Evolutionary conservation across 2,888 invertebrate genomes (phyloP), one percentile per base, ranked within the genome.

Genomic region (Watsonalla binaria): DNA sequence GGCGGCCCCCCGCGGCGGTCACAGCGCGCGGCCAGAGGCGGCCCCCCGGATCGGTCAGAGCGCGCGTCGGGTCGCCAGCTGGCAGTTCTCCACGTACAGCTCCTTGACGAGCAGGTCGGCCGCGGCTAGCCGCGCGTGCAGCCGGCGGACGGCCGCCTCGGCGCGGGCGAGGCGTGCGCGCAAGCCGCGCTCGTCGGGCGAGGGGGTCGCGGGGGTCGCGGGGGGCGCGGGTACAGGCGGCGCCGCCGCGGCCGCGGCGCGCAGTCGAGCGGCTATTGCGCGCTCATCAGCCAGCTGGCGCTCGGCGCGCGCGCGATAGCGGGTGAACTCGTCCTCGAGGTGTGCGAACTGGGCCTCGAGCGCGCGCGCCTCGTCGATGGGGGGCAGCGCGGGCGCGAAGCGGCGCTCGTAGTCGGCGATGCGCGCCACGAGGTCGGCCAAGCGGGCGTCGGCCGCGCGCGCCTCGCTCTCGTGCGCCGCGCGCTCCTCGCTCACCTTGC

Each of bases 41-140:
- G 24, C 24, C 24, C 24, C 24, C 24, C 24, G 24, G 24, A 24
- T 1, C 24, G 24, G 24, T 24, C 24, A 24, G 47, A n/a, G 70
- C 60, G 70, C 60, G 54, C 66, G 66, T 39, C 70, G 66, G 52
- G 67, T 73, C 63, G 75, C 76, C 53, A 97, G 91, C 80, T 95
- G 94, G 53, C 96, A 94, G 88, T 97, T 97, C 85, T 97, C 96
- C 51, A 96, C 93, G 84, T 95, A 97, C 58, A 97, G 91, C 74
- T 96, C 96, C 86, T 96, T 95, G 24, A 96, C 94, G 48, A 96
- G 90, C 69, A 95, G 79, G 81, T 96, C 96, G 13, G 95, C 94
- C 71, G 93, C 92, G 45, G 94, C 92, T 55, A 96, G 89, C 62
- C 94, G 93, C 71, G 95, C 94, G 78, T 60, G 86, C 76, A 80